Percentiles rank a stretch among this genome's conserved stretches.
Conservation (phyloP, 2,888 invertebrate species). For the Steromphala cineraria region DNA sequence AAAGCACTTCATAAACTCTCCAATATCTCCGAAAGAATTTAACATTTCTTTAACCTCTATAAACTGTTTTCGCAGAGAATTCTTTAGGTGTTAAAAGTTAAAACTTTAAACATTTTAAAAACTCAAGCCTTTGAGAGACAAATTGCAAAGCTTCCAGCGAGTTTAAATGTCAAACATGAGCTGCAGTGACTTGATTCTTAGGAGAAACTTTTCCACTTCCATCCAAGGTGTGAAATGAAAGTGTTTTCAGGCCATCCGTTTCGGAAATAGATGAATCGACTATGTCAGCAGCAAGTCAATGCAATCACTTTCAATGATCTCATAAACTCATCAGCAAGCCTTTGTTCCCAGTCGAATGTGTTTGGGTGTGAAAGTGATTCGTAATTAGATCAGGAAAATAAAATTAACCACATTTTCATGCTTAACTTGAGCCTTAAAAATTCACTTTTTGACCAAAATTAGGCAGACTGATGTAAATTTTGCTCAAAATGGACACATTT, state of each 20-base stretch:
- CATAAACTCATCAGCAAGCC: not conserved
- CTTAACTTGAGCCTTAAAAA: slow-evolving; percentile 3
- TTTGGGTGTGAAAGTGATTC: not conserved
- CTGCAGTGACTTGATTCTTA: no score
- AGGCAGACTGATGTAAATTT: not conserved
- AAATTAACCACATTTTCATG: slow-evolving; percentile 10
- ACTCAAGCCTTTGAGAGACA: not conserved
- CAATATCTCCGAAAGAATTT: no score
- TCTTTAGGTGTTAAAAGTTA: not conserved
- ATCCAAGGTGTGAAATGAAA: no score
- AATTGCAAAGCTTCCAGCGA: not conserved
- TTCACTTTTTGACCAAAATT: not conserved
- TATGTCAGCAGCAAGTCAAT: not conserved
- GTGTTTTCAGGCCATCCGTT: not conserved
- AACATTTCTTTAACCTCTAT: no score
- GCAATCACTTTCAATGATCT: no score
- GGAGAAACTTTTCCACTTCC: no score
- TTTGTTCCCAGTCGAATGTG: not conserved
- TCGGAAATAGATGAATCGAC: not conserved
- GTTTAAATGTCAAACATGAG: not conserved
- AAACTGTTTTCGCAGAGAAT: no score
- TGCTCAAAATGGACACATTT: not conserved
- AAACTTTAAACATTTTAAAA: not conserved
- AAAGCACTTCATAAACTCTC: no score
- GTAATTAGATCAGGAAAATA: not conserved